phyloP scores from a whole-genome alignment of 2,888 invertebrate species.

The Hirtodrosophila histrioides region DNA sequence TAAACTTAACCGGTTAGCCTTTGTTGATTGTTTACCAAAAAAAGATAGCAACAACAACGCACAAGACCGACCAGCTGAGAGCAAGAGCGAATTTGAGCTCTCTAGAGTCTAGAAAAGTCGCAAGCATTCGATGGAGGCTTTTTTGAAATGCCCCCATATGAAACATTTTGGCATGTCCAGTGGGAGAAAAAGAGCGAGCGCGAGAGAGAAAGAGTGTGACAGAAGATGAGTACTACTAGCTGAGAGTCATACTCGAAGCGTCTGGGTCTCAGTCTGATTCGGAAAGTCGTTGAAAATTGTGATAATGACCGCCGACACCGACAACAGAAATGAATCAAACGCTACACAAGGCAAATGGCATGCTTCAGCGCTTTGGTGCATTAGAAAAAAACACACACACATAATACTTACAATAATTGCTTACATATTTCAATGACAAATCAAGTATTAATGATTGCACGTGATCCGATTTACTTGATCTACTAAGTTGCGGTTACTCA shows the following conservation, averaged over 20 bases:
- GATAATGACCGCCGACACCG: constrained; percentile 50
- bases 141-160: constrained; percentile 19
- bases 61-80: constrained; percentile 6
- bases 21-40: constrained; percentile 64
- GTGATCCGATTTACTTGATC: neutral
- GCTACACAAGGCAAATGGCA: constrained; percentile 21
- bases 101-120: constrained; percentile 9
- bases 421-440: constrained; percentile 21
- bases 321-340: constrained; percentile 18
- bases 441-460: constrained; percentile 10
- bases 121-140: neutral
- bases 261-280: constrained; percentile 23
- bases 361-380: constrained; percentile 20
- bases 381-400: neutral
- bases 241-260: constrained; percentile 14
- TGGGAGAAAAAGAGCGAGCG: neutral
- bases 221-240: constrained; percentile 8
- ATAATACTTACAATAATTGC: neutral
- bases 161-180: constrained; percentile 2
- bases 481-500: constrained; percentile 51
- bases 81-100: constrained; percentile 1
- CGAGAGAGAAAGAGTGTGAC: neutral
- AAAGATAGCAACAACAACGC: constrained; percentile 17
- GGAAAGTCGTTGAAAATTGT: constrained; percentile 40
- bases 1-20: constrained; percentile 51